These are phyloP conservation scores for Synergus umbraculus DNA, from an alignment of 2,888 invertebrate genomes.

Conservation along the genomic window DNA sequence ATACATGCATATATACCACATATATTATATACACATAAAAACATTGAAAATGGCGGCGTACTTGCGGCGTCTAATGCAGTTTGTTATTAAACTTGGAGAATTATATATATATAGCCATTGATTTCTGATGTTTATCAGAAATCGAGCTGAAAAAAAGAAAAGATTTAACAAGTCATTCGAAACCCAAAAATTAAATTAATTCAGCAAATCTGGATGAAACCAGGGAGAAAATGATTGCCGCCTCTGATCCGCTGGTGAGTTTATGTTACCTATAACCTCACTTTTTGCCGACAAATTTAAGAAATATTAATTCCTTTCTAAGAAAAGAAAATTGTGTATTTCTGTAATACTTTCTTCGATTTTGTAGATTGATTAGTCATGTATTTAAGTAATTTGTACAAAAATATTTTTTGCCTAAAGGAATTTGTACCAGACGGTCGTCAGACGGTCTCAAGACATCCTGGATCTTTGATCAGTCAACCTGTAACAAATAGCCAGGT, in stretches of 20 bases:
- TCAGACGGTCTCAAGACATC: constrained; percentile 87
- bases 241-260: constrained; percentile 91
- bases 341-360: neutral
- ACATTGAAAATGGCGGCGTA: constrained; percentile 10
- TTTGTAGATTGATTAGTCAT: neutral
- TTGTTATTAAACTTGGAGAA: neutral
- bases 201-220: constrained; percentile 93
- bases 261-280: constrained; percentile 42
- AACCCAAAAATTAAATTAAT: constrained; percentile 57
- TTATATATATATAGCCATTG: too few relatives aligned
- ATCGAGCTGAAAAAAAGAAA: neutral
- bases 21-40: too few relatives aligned
- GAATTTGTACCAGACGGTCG: constrained; percentile 94
- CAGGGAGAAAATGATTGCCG: constrained; percentile 91
- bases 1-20: too few relatives aligned
- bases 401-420: constrained; percentile 74
- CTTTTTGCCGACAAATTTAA: neutral
- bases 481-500: constrained; percentile 68
- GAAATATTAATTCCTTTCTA: neutral
- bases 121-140: constrained; percentile 22
- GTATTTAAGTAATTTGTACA: constrained; percentile 7
- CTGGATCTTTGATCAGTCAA: constrained; percentile 82
- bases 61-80: constrained; percentile 2
- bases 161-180: constrained; percentile 17
- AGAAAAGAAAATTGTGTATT: neutral